Evolutionary conservation across 2,113 vertebrate species (phyloP).

Genomic region (Cephalopterus ornatus): DNA sequence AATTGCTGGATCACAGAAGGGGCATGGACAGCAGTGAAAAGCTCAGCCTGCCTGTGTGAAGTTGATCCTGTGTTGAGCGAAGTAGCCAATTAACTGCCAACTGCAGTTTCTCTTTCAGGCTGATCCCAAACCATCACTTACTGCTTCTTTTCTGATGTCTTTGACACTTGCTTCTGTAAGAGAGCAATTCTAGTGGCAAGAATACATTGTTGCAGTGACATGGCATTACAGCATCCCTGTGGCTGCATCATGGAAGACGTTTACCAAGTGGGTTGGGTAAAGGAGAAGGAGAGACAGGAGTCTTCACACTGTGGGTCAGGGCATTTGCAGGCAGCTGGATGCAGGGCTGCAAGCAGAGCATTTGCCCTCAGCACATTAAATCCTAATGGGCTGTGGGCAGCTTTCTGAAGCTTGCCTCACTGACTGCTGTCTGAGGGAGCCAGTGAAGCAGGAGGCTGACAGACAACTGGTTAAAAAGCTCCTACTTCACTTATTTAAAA

Average conservation of each 20-base stretch:
- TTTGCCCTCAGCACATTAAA: not conserved
- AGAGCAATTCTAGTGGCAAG: rapidly evolving
- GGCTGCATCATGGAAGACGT: rapidly evolving
- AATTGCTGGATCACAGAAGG: not conserved
- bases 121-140: not conserved
- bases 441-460: not conserved
- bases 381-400: not conserved
- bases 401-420: not conserved
- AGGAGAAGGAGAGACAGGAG: not conserved
- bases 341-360: not conserved
- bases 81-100: not conserved
- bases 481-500: not conserved
- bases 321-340: rapidly evolving
- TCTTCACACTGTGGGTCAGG: not conserved
- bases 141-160: not conserved
- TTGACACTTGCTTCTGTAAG: not conserved
- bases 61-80: not conserved
- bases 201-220: not conserved
- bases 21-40: not conserved
- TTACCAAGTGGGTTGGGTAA: rapidly evolving
- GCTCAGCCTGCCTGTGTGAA: not conserved
- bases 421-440: no score
- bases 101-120: not conserved
- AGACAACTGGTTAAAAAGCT: not conserved
- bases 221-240: not conserved